These are phyloP conservation scores for Brevipalpus yothersi DNA, from an alignment of 1,140 invertebrate genomes.

Conservation along the genomic window DNA sequence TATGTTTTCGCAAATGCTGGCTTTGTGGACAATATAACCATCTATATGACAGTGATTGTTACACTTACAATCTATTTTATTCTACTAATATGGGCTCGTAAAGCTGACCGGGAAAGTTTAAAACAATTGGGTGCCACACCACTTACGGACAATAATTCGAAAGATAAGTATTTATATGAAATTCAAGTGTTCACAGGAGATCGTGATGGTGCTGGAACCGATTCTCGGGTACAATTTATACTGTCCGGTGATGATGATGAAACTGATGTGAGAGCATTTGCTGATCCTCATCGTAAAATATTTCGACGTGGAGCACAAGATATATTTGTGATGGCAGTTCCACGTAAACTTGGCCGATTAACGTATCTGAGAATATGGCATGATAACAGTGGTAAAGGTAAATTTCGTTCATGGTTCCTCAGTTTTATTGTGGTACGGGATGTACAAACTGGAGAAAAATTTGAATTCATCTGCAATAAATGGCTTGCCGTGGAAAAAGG, in stretches of 20 bases:
- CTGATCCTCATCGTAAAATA: slow-evolving; percentile 21
- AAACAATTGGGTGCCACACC: slow-evolving; percentile 26
- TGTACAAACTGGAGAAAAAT: slow-evolving; percentile 18
- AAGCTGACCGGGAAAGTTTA: slow-evolving; percentile 24
- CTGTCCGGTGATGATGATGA: slow-evolving; percentile 25
- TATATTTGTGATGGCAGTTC: slow-evolving; percentile 24
- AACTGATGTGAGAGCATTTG: slow-evolving; percentile 18
- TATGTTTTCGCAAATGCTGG: slow-evolving; percentile 29
- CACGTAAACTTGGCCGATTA: slow-evolving; percentile 13
- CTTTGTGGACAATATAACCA: slow-evolving; percentile 28
- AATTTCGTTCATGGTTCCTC: slow-evolving; percentile 17
- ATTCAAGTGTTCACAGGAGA: slow-evolving; percentile 23
- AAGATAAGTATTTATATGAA: slow-evolving; percentile 21
- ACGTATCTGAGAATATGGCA: slow-evolving; percentile 18
- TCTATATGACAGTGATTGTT: slow-evolving; percentile 27
- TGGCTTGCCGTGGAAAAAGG: slow-evolving; percentile 19
- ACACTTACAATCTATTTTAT: slow-evolving; percentile 22
- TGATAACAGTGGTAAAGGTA: slow-evolving; percentile 18
- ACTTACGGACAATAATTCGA: slow-evolving; percentile 23
- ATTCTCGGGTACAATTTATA: slow-evolving; percentile 23
- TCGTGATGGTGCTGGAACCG: slow-evolving; percentile 22
- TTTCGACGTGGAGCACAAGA: slow-evolving; percentile 22
- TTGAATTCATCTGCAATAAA: slow-evolving; percentile 19
- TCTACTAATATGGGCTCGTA: slow-evolving; percentile 23
- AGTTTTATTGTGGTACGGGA: slow-evolving; percentile 17